Evolutionary conservation across 2,113 vertebrate species (phyloP).

Genomic region (Pedionomus torquatus): DNA sequence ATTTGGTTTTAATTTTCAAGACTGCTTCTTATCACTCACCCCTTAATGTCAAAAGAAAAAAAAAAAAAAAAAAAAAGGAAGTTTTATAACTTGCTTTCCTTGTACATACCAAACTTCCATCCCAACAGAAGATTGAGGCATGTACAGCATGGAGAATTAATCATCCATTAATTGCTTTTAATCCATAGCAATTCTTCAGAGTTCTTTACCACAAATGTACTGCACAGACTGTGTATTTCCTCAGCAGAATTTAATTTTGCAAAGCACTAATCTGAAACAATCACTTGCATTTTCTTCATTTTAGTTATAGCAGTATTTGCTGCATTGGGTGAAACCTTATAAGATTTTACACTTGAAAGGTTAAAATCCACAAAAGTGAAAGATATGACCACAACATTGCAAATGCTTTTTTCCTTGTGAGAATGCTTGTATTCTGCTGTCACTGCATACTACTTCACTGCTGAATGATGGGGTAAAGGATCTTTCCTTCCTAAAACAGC

Average conservation of each 20-base stretch:
- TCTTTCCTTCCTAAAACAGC: slow-evolving; percentile 42
- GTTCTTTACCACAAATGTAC: not conserved
- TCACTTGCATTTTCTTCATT: not conserved
- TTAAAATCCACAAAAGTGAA: not conserved
- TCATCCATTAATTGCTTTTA: not conserved
- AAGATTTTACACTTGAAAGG: not conserved
- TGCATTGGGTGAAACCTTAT: not conserved
- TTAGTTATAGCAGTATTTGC: not conserved
- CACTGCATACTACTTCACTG: not conserved
- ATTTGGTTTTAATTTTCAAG: not conserved
- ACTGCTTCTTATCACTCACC: not conserved
- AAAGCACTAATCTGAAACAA: not conserved
- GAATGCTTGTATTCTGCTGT: not conserved
- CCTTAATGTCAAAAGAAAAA: no score
- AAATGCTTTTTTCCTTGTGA: not conserved
- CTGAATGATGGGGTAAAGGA: not conserved
- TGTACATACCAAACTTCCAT: not conserved
- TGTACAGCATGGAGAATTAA: not conserved
- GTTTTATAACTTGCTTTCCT: not conserved
- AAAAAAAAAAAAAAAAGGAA: no score
- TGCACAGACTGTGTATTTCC: not conserved
- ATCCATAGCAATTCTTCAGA: not conserved
- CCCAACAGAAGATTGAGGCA: not conserved
- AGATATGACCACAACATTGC: not conserved
- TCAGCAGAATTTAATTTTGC: not conserved